These are phyloP conservation scores for Phalanger gymnotis DNA, from an alignment of 2,797 vertebrate species.

Conservation along the genomic window DNA sequence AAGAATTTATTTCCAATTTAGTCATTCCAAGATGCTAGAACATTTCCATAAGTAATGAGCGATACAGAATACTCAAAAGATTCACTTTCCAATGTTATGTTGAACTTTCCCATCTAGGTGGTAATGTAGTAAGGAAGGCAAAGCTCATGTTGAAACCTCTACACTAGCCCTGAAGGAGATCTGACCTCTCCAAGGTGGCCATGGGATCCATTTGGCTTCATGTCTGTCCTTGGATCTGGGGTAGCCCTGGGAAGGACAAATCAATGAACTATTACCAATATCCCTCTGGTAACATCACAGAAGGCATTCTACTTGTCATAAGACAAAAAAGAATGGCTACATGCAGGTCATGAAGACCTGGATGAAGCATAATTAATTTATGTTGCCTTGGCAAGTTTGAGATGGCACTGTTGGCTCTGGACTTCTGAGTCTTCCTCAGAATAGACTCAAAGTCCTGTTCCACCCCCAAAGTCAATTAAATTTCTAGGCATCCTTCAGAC, in stretches of 20 bases:
- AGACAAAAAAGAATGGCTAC: neutral
- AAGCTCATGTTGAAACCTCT: neutral
- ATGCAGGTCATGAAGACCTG: neutral
- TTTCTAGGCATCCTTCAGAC: neutral
- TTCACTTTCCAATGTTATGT: neutral
- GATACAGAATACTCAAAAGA: neutral
- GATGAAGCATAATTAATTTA: neutral
- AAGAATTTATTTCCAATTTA: neutral
- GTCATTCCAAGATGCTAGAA: neutral
- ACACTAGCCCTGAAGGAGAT: neutral
- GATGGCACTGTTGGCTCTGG: neutral
- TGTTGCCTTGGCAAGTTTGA: neutral
- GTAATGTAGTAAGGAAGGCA: neutral
- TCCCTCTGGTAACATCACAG: neutral
- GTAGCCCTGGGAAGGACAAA: neutral
- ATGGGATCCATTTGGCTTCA: neutral
- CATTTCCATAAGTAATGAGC: neutral
- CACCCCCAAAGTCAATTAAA: neutral
- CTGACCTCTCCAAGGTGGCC: neutral
- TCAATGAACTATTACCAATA: neutral
- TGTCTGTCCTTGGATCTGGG: neutral
- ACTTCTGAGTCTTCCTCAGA: neutral
- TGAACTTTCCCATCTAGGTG: neutral
- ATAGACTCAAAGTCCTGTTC: neutral
- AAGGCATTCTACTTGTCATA: neutral